Evolutionary conservation across 2,797 vertebrate species (phyloP).

Genomic region (Austrolebias charrua): DNA sequence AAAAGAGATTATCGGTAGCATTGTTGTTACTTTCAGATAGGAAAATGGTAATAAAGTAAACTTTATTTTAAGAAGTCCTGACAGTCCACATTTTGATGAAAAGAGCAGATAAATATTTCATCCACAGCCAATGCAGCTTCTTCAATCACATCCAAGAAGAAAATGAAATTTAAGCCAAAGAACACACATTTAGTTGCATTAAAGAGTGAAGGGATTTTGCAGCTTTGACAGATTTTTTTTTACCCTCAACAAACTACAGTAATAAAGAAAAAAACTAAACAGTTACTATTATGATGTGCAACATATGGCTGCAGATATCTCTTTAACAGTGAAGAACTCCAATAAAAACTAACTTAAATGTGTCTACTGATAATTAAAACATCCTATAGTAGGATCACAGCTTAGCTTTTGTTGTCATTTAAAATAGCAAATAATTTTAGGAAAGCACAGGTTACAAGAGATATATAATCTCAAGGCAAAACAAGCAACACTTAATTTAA

Average conservation of each 20-base stretch:
- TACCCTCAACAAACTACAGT: background rate
- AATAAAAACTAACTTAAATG: too few species aligned
- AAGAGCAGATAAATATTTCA: slow-evolving; percentile 6
- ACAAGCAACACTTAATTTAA: background rate
- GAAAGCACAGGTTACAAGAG: background rate
- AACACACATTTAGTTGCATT: slow-evolving; percentile 2
- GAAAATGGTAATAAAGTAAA: slow-evolving; percentile 8
- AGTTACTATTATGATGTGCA: too few species aligned
- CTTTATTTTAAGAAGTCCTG: background rate
- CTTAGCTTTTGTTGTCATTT: background rate
- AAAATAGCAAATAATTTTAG: background rate
- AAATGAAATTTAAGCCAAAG: slow-evolving; percentile 12
- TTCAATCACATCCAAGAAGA: slow-evolving; percentile 25
- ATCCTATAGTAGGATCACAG: too few species aligned
- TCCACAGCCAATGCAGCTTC: slow-evolving; percentile 5
- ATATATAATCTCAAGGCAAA: background rate
- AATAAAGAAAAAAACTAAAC: background rate
- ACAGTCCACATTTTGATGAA: slow-evolving; percentile 2
- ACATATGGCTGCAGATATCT: too few species aligned
- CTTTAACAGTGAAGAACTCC: too few species aligned
- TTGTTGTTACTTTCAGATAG: background rate
- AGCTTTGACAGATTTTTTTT: background rate
- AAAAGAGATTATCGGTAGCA: slow-evolving; percentile 6
- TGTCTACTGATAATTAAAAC: too few species aligned
- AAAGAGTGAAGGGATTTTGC: slow-evolving; percentile 15